phyloP scores from a whole-genome alignment of 2,888 invertebrate species.

The Orthonevra nobilis region DNA sequence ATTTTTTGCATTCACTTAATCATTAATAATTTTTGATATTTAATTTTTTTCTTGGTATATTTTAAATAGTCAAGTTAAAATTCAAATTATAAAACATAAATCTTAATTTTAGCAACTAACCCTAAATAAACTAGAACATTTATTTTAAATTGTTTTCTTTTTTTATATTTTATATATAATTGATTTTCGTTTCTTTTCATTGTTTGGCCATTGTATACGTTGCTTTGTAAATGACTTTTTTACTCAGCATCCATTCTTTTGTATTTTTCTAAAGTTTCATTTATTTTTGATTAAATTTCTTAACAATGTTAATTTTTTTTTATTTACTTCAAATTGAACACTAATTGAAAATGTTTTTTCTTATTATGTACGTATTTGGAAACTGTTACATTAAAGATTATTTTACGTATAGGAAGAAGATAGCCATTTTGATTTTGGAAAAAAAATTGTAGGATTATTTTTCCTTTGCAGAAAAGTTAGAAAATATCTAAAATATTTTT shows the following conservation, averaged over 20 bases:
- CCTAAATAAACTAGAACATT: constrained; percentile 7
- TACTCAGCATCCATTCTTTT: neutral
- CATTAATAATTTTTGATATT: constrained; percentile 58
- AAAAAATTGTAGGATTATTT: too few species aligned
- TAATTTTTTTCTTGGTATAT: constrained; percentile 69
- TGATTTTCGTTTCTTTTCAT: constrained; percentile 58
- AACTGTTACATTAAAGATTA: constrained; percentile 5
- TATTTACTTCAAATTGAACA: neutral
- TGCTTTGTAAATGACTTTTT: neutral
- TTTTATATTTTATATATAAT: constrained; percentile 42
- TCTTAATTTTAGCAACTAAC: too few species aligned
- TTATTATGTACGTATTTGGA: neutral
- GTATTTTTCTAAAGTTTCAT: neutral
- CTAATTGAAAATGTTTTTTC: constrained; percentile 16
- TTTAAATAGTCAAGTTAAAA: constrained; percentile 18
- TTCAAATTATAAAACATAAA: constrained; percentile 39
- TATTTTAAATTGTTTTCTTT: constrained; percentile 1
- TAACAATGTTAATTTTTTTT: too few species aligned
- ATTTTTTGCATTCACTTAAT: constrained; percentile 24
- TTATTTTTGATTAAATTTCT: constrained; percentile 3
- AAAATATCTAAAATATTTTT: too few species aligned
- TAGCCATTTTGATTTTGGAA: neutral
- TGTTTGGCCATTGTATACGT: constrained; percentile 2
- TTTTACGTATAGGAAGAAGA: constrained; percentile 7
- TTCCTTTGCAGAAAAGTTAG: neutral